Base-by-base conservation (phyloP, 2,888 invertebrate species). In the Hemithea aestivaria region DNA sequence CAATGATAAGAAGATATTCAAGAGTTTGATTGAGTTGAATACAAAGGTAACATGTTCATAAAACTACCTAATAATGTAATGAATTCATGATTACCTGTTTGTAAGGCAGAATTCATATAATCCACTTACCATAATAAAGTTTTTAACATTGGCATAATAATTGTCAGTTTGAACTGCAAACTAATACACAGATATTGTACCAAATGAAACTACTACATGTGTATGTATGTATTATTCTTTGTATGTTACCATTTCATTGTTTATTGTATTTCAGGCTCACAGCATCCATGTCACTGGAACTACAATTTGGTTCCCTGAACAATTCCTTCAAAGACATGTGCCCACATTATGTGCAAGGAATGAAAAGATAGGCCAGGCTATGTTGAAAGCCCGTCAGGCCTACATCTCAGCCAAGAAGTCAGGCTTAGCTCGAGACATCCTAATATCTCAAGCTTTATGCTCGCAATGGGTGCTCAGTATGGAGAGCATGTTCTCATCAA, bases 301-400 rank as follows among this genome's bases (percentile, higher is more conserved):
- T 63, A 88, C 94, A 8, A 73, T 95, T 35, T 98, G 96, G 96
- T 91, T 93, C 61, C 95, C 97, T 0, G 94, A 93, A 66, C 89
- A 91, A 54, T 98, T 97, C 76, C 85, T 98, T 2, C 76, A 88
- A 27, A 89, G 90, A 53, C 89, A 91, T 71, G 80, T 90, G 46
- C 84, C 90, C 53, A 75, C 91, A 55, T 66, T 90, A 75, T 69
- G 88, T 77, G 73, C 89, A 73, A 72, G 76, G 73, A 75, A 88
- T 70, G 74, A 72, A 16, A 87, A 85, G 62, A 56, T 84, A 40
- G 66, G 77, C 7, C 84, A 85, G 58, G 65, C 56, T 25, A 80
- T 87, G 67, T 56, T 79, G 0, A 88, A 85, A 57, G 74, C 87
- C 7, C 88, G 92, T 22, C 88, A 91, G 47, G 74, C 81, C 2